Base-by-base conservation (phyloP, 2,797 vertebrate species). In the Anguilla anguilla region DNA sequence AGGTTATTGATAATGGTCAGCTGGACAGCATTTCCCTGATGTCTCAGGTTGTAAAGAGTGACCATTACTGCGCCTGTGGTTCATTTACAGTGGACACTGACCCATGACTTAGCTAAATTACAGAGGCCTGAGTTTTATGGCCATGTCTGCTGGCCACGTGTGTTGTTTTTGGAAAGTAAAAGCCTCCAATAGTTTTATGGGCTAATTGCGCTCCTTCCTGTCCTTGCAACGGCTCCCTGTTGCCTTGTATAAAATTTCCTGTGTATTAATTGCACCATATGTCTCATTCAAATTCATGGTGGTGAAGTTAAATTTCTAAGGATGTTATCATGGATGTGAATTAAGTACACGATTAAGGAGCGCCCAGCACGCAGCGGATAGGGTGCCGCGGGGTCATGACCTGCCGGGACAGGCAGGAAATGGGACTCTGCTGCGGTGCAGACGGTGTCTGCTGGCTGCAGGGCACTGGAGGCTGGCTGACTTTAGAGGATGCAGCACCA, bases 81-180 rank as follows among this genome's bases (percentile, higher is more conserved):
- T 25, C 31, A 46, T 82, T 82, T 84, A 28, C 31, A 84, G 83
- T 46, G 79, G 79, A 51, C 79, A 17, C 19, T 61, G 69, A 69
- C 67, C 81, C 87, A 53, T 77, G 69, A 22, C 46, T 77, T 59
- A 22, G 67, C 19, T 64, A 35, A 84, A 74, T n/a, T 2, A 61
- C 64, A 49, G 55, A 22, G 31, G 87, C 22, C 39, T 19, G 74
- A 51, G 19, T 87, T 85, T 85, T 85, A 79, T 79, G 69, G 53
- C 72, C 35, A 25, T 51, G 83, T 74, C 87, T 81, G 43, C 19
- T 85, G 69, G 22, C 87, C 83, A 79, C 64, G 55, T 88, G 35
- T 85, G 87, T 51, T 25, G 69, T 77, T 55, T 85, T 85, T 77
- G 87, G 53, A 64, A 39, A 79, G n/a, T 51, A 79, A 84, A 53